Evolutionary conservation across 2,797 vertebrate species (phyloP).

Genomic region (Ptychobarbus kaznakovi): DNA sequence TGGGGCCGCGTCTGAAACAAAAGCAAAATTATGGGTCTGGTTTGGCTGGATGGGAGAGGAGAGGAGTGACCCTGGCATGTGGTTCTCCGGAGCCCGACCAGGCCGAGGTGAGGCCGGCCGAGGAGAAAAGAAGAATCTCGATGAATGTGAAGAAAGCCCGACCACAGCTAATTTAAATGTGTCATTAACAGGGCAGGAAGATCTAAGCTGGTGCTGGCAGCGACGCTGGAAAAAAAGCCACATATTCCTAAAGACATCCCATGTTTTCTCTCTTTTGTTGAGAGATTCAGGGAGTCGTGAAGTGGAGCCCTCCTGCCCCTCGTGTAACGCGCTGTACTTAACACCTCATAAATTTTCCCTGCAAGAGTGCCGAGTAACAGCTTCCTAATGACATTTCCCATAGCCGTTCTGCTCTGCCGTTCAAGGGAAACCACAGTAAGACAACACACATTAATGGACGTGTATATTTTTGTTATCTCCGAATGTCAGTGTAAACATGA

Average conservation of each 20-base stretch:
- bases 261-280: conserved; percentile 67
- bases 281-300: conserved; percentile 53
- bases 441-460: conserved; percentile 12
- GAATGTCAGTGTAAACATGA: conserved; percentile 26
- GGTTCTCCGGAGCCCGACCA: conserved; percentile 78
- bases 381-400: conserved; percentile 47
- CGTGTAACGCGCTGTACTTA: conserved; percentile 65
- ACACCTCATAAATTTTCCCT: conserved; percentile 71
- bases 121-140: conserved; percentile 80
- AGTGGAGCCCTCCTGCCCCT: conserved; percentile 49
- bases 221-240: conserved; percentile 66
- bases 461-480: conserved; percentile 35
- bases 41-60: conserved; percentile 77
- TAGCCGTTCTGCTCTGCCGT: conserved; percentile 1
- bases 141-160: conserved; percentile 78
- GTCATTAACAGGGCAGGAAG: conserved; percentile 73
- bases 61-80: conserved; percentile 81
- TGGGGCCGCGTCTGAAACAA: conserved; percentile 84
- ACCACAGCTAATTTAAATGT: conserved; percentile 83
- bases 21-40: conserved; percentile 87
- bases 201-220: conserved; percentile 71
- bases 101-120: conserved; percentile 80
- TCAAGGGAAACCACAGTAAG: conserved; percentile 14
- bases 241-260: conserved; percentile 67
- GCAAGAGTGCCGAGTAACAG: conserved; percentile 32